Base-by-base conservation (phyloP, 2,888 invertebrate genomes). In the Ormyrus nitidulus region DNA sequence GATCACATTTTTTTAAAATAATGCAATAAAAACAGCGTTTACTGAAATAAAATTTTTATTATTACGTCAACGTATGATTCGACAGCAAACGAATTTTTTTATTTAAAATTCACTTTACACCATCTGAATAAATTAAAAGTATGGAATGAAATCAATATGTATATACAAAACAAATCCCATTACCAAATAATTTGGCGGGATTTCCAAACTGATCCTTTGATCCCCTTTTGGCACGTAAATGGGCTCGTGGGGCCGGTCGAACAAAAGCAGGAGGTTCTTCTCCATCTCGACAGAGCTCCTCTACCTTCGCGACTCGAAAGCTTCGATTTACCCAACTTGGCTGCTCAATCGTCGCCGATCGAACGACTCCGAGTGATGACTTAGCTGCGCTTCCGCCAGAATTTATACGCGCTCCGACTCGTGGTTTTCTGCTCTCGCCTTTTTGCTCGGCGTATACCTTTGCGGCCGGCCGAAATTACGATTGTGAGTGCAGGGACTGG, bases 221-320 rank as follows among this genome's bases (percentile, higher is more conserved):
- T 93, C 93, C 2, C 95, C 95, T 90, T 96, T 96, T 83, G 94
- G 94, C 91, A 95, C 93, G 90, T 95, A 96, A 79, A 94, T 93
- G 0, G 96, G 96, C 90, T 96, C 96, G 82, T 93, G 92, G 9
- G 96, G 95, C 58, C 95, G 93, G 86, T 96, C 95, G 91, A 95
- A 95, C 84, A 96, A 92, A 51, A 89, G 87, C 19, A 90, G 84
- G 64, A 90, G 75, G n/a, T 81, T 79, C 11, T 61, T 79, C 48
- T 61, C 81, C 82, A 81, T 82, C 59, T 72, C 71, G 58, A 3
- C 53, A 11, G 62, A 49, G 13, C 10, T 68, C 13, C 34, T 34
- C 7, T 44, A 3, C 44, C 44, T 19, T 72, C 48, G 44, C 51
- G 46, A 46, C 51, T 59, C 68, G 72, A 61, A 44, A 59, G 13